A percentile compares a stretch with the other conserved stretches of the same genome.
phyloP scores from a whole-genome alignment of 1,140 invertebrate species.

The Drosophila santomea region DNA sequence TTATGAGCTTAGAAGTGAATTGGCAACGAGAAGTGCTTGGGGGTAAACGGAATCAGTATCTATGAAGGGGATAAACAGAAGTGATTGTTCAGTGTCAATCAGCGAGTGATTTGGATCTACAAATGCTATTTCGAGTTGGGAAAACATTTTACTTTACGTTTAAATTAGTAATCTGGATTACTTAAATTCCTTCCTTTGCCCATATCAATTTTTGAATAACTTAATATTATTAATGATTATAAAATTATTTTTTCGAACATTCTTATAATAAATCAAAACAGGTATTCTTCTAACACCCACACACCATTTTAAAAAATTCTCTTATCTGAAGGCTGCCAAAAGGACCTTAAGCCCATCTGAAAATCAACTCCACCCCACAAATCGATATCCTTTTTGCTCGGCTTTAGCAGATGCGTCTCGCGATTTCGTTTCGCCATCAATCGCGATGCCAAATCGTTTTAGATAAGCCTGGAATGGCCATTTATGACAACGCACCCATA shows the following conservation, averaged over 20 bases:
- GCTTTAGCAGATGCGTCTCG: conserved; percentile 22
- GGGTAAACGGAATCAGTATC: background rate
- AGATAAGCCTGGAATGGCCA: conserved; percentile 47
- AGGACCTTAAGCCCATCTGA: background rate
- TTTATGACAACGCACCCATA: conserved; percentile 61
- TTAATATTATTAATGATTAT: background rate
- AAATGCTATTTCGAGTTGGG: no score
- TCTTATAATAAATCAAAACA: background rate
- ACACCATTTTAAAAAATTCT: background rate
- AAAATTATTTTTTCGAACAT: background rate
- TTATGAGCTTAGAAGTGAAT: conserved; percentile 60
- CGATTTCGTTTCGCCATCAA: conserved; percentile 38
- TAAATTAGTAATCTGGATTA: background rate
- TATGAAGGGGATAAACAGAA: background rate
- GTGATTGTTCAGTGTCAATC: conserved; percentile 4
- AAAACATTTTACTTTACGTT: no score
- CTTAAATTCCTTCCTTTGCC: no score
- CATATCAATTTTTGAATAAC: no score
- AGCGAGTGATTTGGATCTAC: background rate
- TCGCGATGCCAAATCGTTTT: conserved; percentile 48
- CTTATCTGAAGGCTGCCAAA: conserved; percentile 8
- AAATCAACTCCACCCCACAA: conserved; percentile 14
- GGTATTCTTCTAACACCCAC: background rate
- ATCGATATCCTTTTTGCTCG: conserved; percentile 31
- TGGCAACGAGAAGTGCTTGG: conserved; percentile 27